Evolutionary conservation across 2,888 invertebrate genomes (phyloP), one percentile per base, ranked within the genome.

Genomic region (Myopa testacea): DNA sequence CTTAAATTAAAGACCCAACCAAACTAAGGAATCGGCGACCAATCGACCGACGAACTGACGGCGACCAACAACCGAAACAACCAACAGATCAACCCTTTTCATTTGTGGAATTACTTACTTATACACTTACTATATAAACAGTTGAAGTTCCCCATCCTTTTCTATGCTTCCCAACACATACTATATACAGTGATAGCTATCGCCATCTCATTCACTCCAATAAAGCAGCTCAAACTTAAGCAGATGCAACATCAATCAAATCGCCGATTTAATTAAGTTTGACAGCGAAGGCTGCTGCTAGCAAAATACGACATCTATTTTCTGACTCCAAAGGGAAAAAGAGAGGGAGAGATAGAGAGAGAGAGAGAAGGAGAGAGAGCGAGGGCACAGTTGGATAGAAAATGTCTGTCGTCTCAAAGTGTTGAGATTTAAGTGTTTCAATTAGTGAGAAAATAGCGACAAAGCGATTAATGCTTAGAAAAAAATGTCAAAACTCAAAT

Each of bases 211-310:
- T 34, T 34, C 40, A 40, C 40, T 6, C 55, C 26, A 26, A 26
- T 26, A 26, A 2, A 50, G 14, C n/a, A 55, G 26, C 40, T 26
- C 50, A 45, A 78, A 58, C 19, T 16, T 52, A 58, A 76, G 58
- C 67, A 77, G 63, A 67, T 76, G 78, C 68, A 82, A 84, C 86
- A 87, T 87, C 87, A 87, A 87, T 87, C 87, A 87, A 87, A 87
- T 86, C 87, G 84, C 84, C 84, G 86, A 86, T 84, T 87, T 87
- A 85, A 87, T 87, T 87, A 86, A 87, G 85, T 87, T 86, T 87
- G 87, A 87, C 88, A 87, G 85, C 82, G 81, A 84, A 80, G 83
- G 82, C 81, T 81, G 79, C 80, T 81, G 78, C 45, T 65, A 65
- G 65, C 34, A 38, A 65, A 37, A 7, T 34, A 10, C 10, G 45